These are phyloP conservation scores for Patella vulgata DNA, from an alignment of 1,140 invertebrate genomes.

Conservation along the genomic window DNA sequence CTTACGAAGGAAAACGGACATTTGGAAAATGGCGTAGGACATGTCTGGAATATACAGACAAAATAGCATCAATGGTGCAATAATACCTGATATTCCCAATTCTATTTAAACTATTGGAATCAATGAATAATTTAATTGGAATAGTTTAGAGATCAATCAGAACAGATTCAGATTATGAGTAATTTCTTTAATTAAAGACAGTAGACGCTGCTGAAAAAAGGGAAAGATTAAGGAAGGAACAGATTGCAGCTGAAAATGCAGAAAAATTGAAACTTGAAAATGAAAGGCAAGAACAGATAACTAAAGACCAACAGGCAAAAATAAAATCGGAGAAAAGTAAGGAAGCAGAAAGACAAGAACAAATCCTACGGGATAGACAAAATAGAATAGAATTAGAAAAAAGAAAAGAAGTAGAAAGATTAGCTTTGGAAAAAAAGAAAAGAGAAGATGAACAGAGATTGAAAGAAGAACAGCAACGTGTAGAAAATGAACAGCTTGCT, in stretches of 20 bases:
- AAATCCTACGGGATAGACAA: constrained; percentile 15
- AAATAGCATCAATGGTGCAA: too few species aligned
- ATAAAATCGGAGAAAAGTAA: constrained; percentile 13
- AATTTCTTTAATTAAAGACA: too few species aligned
- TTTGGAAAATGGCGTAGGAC: too few species aligned
- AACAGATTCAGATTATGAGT: too few species aligned
- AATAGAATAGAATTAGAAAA: constrained; percentile 7
- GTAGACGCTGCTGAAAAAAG: too few species aligned
- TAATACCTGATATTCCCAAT: too few species aligned
- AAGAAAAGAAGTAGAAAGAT: constrained; percentile 9
- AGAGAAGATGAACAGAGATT: constrained; percentile 15
- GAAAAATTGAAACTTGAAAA: constrained; percentile 44
- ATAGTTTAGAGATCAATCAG: too few species aligned
- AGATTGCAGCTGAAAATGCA: constrained; percentile 67
- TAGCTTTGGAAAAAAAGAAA: constrained; percentile 9
- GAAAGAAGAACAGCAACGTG: constrained; percentile 22
- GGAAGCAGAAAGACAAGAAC: constrained; percentile 16
- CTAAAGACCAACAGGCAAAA: background rate
- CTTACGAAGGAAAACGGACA: too few species aligned
- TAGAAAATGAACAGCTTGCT: constrained; percentile 26
- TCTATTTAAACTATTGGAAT: too few species aligned
- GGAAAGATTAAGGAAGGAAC: constrained; percentile 1
- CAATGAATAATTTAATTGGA: too few species aligned
- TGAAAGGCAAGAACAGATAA: constrained; percentile 22
- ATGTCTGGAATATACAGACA: too few species aligned